Percentiles rank a stretch among this genome's conserved stretches.
phyloP scores from a whole-genome alignment of 2,113 vertebrate genomes.

The Macaca mulatta region DNA sequence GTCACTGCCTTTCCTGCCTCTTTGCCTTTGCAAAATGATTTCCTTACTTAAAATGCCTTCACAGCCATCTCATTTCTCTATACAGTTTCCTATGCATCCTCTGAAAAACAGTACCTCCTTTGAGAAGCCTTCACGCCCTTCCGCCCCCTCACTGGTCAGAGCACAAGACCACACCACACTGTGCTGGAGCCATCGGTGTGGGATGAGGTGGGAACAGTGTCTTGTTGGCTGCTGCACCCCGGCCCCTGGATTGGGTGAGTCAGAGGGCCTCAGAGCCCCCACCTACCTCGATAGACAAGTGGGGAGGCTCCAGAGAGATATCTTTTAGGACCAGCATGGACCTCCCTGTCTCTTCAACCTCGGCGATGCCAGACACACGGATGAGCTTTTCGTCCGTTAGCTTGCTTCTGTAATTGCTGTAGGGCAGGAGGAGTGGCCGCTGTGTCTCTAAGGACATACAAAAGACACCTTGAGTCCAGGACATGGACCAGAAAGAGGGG shows the following conservation, averaged over 20 bases:
- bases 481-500: background rate
- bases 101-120: background rate
- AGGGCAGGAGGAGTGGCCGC: conserved; percentile 81
- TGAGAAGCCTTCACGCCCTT: background rate
- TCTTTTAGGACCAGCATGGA: conserved; percentile 77
- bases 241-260: background rate
- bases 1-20: background rate
- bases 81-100: background rate
- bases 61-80: background rate
- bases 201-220: background rate
- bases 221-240: background rate
- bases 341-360: conserved; percentile 63
- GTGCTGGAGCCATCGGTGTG: background rate
- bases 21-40: background rate
- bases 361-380: conserved; percentile 78
- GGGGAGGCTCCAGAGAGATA: conserved; percentile 80
- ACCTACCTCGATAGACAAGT: conserved; percentile 80
- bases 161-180: background rate
- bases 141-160: background rate
- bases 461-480: conserved; percentile 17
- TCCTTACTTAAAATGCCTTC: conserved; percentile 2
- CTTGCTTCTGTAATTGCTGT: conserved; percentile 77
- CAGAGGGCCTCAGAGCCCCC: background rate
- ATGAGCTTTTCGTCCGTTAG: conserved; percentile 82
- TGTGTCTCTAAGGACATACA: conserved; percentile 78